These are phyloP conservation scores for Thelaira solivaga DNA, from an alignment of 2,888 invertebrate species.

Conservation along the genomic window DNA sequence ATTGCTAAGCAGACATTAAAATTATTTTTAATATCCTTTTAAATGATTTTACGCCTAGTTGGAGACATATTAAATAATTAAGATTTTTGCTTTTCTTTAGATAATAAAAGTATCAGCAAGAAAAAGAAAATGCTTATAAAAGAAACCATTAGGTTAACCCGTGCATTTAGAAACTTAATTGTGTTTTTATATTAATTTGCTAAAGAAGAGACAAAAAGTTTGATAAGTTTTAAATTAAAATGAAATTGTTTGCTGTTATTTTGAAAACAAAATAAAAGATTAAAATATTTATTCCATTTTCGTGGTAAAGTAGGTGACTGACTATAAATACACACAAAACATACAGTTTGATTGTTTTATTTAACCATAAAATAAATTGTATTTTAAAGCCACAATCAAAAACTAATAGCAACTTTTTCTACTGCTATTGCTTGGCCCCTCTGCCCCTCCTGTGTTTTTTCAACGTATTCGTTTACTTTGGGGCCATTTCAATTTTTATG, in stretches of 20 bases:
- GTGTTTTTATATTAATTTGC: conserved; percentile 16
- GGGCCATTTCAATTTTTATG: conserved; percentile 23
- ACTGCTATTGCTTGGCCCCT: not conserved
- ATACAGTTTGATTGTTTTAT: conserved; percentile 50
- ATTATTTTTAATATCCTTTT: conserved; percentile 51
- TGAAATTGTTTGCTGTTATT: conserved; percentile 17
- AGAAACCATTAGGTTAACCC: conserved; percentile 46
- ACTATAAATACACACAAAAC: no score
- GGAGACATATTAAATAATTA: conserved; percentile 45
- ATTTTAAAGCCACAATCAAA: conserved; percentile 58
- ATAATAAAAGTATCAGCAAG: not conserved
- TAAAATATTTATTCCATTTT: not conserved
- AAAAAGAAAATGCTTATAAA: not conserved
- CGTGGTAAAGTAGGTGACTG: not conserved
- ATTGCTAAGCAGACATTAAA: conserved; percentile 60
- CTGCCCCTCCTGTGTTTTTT: not conserved
- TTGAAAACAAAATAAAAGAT: not conserved
- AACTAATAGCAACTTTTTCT: not conserved
- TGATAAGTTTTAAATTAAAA: conserved; percentile 14
- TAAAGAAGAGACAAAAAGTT: not conserved
- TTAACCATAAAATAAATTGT: conserved; percentile 62
- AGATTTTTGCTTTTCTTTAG: no score
- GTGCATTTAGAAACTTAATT: conserved; percentile 1
- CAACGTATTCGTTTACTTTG: conserved; percentile 7
- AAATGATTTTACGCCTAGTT: conserved; percentile 56